Evolutionary conservation across 2,888 invertebrate genomes (phyloP).

Genomic region (Cephonodes hylas): DNA sequence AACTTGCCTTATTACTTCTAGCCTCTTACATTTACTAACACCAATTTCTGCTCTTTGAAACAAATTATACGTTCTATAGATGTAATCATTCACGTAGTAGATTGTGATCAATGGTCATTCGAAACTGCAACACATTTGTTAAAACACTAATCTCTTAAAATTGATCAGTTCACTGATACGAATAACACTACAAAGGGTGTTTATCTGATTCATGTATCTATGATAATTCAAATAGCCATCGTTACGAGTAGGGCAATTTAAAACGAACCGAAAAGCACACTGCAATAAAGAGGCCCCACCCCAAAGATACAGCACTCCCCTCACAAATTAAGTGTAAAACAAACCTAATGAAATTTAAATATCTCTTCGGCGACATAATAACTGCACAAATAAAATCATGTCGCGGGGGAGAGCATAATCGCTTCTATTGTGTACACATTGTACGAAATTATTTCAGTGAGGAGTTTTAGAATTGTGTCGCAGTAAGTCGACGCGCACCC

Average conservation of each 20-base stretch:
- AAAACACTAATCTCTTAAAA: slow-evolving; percentile 57
- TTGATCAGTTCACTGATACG: slow-evolving; percentile 46
- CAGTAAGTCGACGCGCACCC: slow-evolving; percentile 32
- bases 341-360: slow-evolving; percentile 82
- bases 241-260: slow-evolving; percentile 66
- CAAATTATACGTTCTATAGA: neutral
- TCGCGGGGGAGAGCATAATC: slow-evolving; percentile 75
- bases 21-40: neutral
- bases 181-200: slow-evolving; percentile 58
- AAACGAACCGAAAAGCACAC: slow-evolving; percentile 48
- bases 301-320: slow-evolving; percentile 68
- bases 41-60: neutral
- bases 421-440: slow-evolving; percentile 76
- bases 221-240: slow-evolving; percentile 71
- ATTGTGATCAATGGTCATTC: slow-evolving; percentile 20
- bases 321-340: slow-evolving; percentile 82
- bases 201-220: slow-evolving; percentile 69
- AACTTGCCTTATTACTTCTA: neutral
- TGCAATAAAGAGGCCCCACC: slow-evolving; percentile 68
- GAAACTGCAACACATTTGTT: slow-evolving; percentile 41
- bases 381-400: slow-evolving; percentile 80
- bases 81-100: neutral
- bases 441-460: slow-evolving; percentile 54
- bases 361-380: slow-evolving; percentile 77
- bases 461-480: slow-evolving; percentile 60